phyloP scores from a whole-genome alignment of 2,888 invertebrate species.

The Tiliacea citrago region DNA sequence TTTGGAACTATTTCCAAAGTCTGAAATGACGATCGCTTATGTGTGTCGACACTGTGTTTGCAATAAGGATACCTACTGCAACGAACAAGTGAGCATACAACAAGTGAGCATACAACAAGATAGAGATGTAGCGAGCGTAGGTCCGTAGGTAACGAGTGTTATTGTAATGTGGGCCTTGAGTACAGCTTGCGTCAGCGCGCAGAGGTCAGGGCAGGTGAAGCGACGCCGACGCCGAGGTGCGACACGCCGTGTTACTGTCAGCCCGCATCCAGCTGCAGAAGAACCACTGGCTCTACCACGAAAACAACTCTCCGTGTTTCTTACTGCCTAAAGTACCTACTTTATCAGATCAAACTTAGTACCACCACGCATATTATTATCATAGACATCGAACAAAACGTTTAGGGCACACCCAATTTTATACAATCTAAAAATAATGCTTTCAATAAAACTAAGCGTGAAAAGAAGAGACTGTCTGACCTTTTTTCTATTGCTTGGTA shows the following conservation, averaged over 20 bases:
- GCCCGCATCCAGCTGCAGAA: slow-evolving; percentile 27
- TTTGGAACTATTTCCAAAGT: not conserved
- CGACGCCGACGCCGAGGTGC: not conserved
- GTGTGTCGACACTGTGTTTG: not conserved
- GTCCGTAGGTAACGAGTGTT: too few species aligned
- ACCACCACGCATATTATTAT: not conserved
- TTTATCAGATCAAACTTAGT: not conserved
- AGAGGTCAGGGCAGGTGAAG: slow-evolving; percentile 42
- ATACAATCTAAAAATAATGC: not conserved
- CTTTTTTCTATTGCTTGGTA: not conserved
- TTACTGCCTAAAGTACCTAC: not conserved
- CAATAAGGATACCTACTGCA: not conserved
- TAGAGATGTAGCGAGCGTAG: not conserved
- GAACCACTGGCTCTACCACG: not conserved
- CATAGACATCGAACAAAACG: not conserved
- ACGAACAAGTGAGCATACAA: not conserved
- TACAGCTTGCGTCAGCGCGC: slow-evolving; percentile 43
- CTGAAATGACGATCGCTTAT: too few species aligned
- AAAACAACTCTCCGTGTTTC: too few species aligned
- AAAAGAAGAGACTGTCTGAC: not conserved
- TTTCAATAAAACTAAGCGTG: not conserved
- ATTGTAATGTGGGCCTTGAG: slow-evolving; percentile 7
- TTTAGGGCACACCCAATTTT: too few species aligned
- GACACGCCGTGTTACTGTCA: not conserved
- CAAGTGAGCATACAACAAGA: not conserved